These are phyloP conservation scores for Sycophila texana DNA, from an alignment of 2,888 invertebrate species.

Conservation along the genomic window DNA sequence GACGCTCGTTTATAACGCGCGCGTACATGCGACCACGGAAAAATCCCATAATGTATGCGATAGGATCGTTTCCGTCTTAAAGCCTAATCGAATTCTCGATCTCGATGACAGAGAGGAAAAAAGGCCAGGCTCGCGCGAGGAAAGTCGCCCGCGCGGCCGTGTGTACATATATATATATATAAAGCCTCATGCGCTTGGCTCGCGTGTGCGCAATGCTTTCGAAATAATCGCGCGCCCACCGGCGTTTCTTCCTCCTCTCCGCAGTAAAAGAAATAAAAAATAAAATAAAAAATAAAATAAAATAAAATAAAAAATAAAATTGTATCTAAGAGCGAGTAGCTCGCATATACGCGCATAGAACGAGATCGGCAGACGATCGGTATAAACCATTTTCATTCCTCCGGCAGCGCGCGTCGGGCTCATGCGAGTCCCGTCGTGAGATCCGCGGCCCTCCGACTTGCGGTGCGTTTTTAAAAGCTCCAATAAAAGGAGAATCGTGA, in stretches of 20 bases:
- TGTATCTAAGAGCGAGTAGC: too few species aligned
- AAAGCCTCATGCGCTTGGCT: background rate
- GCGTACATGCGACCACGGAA: background rate
- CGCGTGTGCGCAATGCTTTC: background rate
- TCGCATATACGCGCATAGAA: too few species aligned
- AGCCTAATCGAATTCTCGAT: constrained; percentile 47
- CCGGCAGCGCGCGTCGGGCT: background rate
- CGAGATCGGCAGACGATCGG: too few species aligned
- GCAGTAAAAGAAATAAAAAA: too few species aligned
- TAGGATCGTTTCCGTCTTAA: constrained; percentile 42
- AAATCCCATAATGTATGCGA: constrained; percentile 36
- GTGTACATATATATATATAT: too few species aligned
- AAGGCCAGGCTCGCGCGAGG: constrained; percentile 11
- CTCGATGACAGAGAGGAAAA: constrained; percentile 27
- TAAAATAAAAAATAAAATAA: too few species aligned
- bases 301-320: too few species aligned
- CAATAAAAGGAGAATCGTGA: constrained; percentile 54
- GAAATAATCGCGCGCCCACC: background rate
- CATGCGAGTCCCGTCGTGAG: background rate
- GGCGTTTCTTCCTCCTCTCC: background rate
- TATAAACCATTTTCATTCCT: too few species aligned
- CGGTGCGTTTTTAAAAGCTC: constrained; percentile 43
- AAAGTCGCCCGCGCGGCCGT: constrained; percentile 22
- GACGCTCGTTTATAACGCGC: background rate
- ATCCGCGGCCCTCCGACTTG: constrained; percentile 12